Percentiles rank a stretch among this genome's conserved stretches.
Conservation (phyloP, 1,140 invertebrate species). For the Megalopta genalis region DNA sequence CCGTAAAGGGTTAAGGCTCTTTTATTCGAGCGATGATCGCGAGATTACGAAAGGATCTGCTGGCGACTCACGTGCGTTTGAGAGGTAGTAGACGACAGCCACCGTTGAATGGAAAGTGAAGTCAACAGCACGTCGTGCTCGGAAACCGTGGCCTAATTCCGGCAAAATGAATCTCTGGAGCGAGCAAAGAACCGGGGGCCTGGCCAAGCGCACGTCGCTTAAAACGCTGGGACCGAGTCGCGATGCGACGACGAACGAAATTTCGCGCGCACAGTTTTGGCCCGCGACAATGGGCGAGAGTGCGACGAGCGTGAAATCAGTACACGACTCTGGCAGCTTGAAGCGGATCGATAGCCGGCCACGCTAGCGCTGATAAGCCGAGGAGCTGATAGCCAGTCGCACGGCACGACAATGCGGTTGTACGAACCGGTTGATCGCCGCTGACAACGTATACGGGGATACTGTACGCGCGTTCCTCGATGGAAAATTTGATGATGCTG, state of each 20-base stretch:
- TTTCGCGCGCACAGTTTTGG: conserved; percentile 3
- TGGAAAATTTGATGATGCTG: too few relatives aligned
- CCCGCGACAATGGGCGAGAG: too few relatives aligned
- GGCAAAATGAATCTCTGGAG: conserved; percentile 35
- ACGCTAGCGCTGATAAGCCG: conserved; percentile 41
- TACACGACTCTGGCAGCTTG: neutral
- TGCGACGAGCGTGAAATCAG: neutral
- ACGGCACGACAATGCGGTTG: neutral
- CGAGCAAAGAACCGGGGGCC: neutral
- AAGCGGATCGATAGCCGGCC: conserved; percentile 49
- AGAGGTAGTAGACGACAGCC: neutral
- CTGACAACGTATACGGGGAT: neutral
- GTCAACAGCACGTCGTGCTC: conserved; percentile 13
- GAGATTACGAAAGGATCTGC: conserved; percentile 22
- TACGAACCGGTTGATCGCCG: neutral
- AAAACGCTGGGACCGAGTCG: neutral
- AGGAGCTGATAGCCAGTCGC: conserved; percentile 19
- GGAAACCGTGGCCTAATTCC: conserved; percentile 63
- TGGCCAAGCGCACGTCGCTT: neutral
- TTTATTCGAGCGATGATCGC: neutral
- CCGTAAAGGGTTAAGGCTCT: neutral
- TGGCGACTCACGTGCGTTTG: conserved; percentile 39
- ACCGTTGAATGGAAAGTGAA: conserved; percentile 64
- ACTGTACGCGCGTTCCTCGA: neutral
- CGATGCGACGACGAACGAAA: conserved; percentile 7